Base-by-base conservation (phyloP, 2,113 vertebrate species). In the Nicator chloris region DNA sequence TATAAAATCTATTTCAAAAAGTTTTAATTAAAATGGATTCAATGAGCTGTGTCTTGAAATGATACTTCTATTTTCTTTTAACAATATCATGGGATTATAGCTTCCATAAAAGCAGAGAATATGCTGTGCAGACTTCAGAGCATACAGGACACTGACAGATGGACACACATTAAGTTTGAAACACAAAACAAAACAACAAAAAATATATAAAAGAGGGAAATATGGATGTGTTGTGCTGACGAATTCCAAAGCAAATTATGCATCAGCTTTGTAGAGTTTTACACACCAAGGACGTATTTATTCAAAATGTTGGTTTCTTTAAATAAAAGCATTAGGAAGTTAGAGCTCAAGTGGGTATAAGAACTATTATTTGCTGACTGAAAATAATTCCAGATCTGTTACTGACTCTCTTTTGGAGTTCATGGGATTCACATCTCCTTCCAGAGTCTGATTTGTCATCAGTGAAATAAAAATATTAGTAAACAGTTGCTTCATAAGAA, bases 1-100 rank as follows among this genome's bases (percentile, higher is more conserved):
- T 92, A 89, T 80, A 88, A 93, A 93, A 95, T 89, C 72, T 82
- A 24, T 91, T 89, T 92, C 28, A 57, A 73, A 95, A 85, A 89
- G 28, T 82, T 95, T 87, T 93, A 93, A 95, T 95, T 97, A 95
- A 92, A 96, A 90, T 71, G 17, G 2, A 5, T 82, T 91, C 84
- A 90, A 90, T 86, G 75, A 70, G 19, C 42, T 86, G 49, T 91
- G 50, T 13, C 39, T 91, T 85, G 69, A 94, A 92, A 82, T 85
- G 28, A 77, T 94, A 82, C 13, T 65, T 94, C n/a, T 87, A 14
- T 79, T 89, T 92, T 92, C 63, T 50, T 92, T 80, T 60, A 61
- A n/a, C 17, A 40, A 8, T 64, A 35, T 57, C 26, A 15, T 59
- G 27, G 71, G 81, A 85, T 69, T 84, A 15, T 33, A 53, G 13